A percentile compares a stretch with the other conserved stretches of the same genome.
Conservation (phyloP, 2,888 invertebrate genomes). For the Notodonta ziczac region DNA sequence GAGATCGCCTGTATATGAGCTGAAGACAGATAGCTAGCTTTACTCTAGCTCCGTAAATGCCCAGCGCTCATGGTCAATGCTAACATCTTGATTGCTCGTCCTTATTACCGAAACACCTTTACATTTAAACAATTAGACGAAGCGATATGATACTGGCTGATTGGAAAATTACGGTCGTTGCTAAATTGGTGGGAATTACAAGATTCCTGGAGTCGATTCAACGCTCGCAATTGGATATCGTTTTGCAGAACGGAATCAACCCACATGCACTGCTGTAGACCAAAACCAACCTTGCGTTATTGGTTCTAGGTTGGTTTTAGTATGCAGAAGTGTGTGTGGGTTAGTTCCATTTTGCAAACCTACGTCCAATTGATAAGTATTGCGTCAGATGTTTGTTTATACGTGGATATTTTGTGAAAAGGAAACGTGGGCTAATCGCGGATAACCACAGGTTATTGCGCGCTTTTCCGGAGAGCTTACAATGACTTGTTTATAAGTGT, state of each 20-base stretch:
- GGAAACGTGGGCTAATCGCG: background rate
- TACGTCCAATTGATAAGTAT: background rate
- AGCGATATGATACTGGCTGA: constrained; percentile 23
- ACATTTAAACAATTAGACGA: constrained; percentile 30
- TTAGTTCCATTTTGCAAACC: too few relatives aligned
- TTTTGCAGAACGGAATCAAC: too few relatives aligned
- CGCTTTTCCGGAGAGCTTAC: background rate
- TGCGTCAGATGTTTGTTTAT: too few relatives aligned
- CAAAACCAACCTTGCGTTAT: too few relatives aligned
- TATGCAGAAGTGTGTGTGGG: too few relatives aligned
- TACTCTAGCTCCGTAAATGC: constrained; percentile 19
- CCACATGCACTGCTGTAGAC: too few relatives aligned
- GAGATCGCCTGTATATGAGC: too few relatives aligned
- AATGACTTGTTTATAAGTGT: constrained; percentile 14
- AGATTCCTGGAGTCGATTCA: constrained; percentile 22
- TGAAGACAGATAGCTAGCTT: too few relatives aligned
- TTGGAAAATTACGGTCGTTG: constrained; percentile 37
- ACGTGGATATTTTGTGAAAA: too few relatives aligned
- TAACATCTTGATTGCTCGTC: constrained; percentile 49
- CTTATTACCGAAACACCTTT: constrained; percentile 41
- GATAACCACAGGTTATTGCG: background rate
- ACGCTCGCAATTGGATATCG: background rate
- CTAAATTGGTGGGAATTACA: constrained; percentile 31
- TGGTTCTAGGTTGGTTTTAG: too few relatives aligned
- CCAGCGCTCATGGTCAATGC: constrained; percentile 71